Conservation (phyloP, 2,113 vertebrate genomes). For the Pollachius pollachius region DNA sequence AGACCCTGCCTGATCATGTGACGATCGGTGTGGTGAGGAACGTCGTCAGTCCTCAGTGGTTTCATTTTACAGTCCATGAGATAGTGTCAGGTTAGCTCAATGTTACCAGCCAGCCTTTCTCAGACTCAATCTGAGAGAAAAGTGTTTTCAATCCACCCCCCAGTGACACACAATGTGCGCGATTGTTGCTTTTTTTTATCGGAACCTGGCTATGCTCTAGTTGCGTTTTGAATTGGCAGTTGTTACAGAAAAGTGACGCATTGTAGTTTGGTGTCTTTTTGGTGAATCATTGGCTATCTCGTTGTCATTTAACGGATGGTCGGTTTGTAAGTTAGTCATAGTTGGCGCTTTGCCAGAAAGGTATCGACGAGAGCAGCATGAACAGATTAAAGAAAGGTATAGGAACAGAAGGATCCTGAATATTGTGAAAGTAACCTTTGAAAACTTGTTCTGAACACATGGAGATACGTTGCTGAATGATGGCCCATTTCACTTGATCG, state of each 20-base stretch:
- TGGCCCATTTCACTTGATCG: neutral
- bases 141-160: neutral
- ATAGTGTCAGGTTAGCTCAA: neutral
- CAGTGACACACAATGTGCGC: neutral
- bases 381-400: no score
- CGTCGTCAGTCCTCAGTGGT: neutral
- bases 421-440: no score
- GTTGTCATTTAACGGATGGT: no score
- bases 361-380: no score
- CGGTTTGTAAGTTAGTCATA: neutral
- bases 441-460: neutral
- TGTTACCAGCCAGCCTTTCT: neutral
- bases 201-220: neutral
- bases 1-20: neutral
- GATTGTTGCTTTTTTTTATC: neutral
- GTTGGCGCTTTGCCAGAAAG: no score
- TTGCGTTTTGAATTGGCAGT: neutral
- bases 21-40: neutral
- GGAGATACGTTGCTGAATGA: neutral
- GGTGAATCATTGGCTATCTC: neutral
- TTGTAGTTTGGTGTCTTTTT: neutral
- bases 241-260: neutral
- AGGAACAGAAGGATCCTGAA: no score
- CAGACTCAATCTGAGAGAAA: no score
- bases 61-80: neutral